These are phyloP conservation scores for Heliconius melpomene DNA, from an alignment of 1,140 invertebrate genomes.

Conservation along the genomic window DNA sequence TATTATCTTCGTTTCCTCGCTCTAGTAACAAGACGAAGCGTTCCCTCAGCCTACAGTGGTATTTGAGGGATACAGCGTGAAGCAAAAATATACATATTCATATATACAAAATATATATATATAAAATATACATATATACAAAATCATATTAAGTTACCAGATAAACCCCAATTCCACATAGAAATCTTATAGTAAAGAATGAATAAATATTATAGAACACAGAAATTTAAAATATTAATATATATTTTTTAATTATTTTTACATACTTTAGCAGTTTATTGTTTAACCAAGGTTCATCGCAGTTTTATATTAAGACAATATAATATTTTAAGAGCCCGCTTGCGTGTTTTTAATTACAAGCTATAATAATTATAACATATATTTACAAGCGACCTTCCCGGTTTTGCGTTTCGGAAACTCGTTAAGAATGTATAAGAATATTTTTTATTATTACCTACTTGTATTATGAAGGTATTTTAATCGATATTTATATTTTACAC, in stretches of 20 bases:
- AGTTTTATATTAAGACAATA: conserved; percentile 9
- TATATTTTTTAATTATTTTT: conserved; percentile 7
- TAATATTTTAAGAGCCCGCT: conserved; percentile 1
- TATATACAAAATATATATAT: too few relatives aligned
- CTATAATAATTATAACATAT: not conserved
- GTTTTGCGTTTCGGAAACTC: conserved; percentile 3
- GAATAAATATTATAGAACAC: too few relatives aligned
- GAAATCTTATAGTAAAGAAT: too few relatives aligned
- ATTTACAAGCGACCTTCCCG: not conserved
- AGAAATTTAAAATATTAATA: too few relatives aligned
- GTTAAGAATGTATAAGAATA: not conserved
- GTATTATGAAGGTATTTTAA: not conserved
- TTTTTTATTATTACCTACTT: not conserved
- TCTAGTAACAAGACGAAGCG: too few relatives aligned
- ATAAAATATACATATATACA: too few relatives aligned
- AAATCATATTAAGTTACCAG: too few relatives aligned
- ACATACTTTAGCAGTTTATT: not conserved
- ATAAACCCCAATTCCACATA: too few relatives aligned
- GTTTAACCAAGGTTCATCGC: conserved; percentile 2
- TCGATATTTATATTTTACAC: not conserved
- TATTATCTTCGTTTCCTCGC: too few relatives aligned
- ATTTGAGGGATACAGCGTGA: too few relatives aligned
- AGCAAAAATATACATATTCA: too few relatives aligned
- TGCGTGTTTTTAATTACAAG: conserved; percentile 11
- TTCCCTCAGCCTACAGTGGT: too few relatives aligned